phyloP scores from a whole-genome alignment of 92 coral and sea anemone species.

The Diadumene lineata region DNA sequence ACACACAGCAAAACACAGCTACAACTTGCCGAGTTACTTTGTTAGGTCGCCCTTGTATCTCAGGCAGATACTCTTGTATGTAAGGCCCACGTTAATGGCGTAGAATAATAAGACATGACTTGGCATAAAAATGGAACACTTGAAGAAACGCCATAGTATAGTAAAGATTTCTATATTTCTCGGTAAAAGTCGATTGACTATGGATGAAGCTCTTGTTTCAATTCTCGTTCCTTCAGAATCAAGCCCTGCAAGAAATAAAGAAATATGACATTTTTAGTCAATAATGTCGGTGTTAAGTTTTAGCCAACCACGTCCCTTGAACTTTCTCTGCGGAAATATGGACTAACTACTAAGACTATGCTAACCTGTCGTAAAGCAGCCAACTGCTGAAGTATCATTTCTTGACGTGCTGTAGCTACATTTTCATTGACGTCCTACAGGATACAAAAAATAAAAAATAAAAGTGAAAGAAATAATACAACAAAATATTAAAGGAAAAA shows the following conservation, averaged over 20 bases:
- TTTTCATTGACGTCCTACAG: slow-evolving; percentile 49
- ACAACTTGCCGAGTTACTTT: no score
- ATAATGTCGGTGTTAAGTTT: no score
- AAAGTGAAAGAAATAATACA: not conserved
- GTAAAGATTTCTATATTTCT: no score
- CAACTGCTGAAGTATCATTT: slow-evolving; percentile 74
- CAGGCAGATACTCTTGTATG: no score
- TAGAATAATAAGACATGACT: no score
- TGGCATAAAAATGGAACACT: no score
- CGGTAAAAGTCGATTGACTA: not conserved
- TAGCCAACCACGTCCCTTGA: no score
- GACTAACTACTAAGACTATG: not conserved
- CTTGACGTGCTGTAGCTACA: slow-evolving; percentile 75
- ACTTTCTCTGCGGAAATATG: no score
- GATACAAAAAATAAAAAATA: not conserved
- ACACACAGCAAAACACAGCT: no score
- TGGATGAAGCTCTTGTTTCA: not conserved
- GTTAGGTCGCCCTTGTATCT: no score
- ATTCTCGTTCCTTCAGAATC: slow-evolving; percentile 26
- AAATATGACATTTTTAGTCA: not conserved
- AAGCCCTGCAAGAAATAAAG: slow-evolving; percentile 13
- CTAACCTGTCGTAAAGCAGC: slow-evolving; percentile 74
- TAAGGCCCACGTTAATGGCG: no score
- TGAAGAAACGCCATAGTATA: no score
- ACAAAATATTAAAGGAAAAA: not conserved